Conservation (phyloP, 1,140 invertebrate species). For the Delia radicum region DNA sequence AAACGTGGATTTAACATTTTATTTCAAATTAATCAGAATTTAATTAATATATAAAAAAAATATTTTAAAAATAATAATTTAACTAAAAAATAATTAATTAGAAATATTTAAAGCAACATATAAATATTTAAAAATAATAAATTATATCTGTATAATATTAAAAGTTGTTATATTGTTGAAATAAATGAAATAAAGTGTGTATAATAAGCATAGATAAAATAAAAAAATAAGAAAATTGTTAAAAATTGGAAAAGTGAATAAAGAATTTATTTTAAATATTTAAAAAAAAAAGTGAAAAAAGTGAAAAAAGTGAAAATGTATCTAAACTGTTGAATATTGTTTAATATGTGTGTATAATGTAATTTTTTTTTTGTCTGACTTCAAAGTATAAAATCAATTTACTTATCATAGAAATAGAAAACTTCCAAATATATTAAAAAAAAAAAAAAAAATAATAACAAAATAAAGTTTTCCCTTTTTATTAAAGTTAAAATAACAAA, state of each 20-base stretch:
- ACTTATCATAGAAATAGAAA: not conserved
- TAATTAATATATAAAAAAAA: not conserved
- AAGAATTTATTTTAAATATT: not conserved
- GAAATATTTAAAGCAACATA: not conserved
- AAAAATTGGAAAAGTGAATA: not conserved
- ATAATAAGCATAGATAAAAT: not conserved
- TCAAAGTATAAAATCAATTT: not conserved
- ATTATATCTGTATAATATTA: not conserved
- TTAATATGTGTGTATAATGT: not conserved
- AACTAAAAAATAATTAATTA: not conserved
- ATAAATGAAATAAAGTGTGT: not conserved
- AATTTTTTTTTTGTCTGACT: not conserved
- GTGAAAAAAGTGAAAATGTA: not conserved
- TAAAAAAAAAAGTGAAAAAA: not conserved
- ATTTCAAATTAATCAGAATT: not conserved
- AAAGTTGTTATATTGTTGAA: not conserved
- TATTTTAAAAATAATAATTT: not conserved
- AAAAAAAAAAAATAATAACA: not conserved
- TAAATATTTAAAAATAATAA: not conserved
- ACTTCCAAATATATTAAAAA: not conserved
- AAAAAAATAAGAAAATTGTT: not conserved
- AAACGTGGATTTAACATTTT: conserved; percentile 20
- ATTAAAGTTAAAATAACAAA: not conserved
- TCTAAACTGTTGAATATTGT: conserved; percentile 14
- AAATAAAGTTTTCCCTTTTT: not conserved